Percentiles rank a stretch among this genome's conserved stretches.
These are phyloP conservation scores for Sapayoa aenigma DNA, from an alignment of 2,113 vertebrate genomes.

Conservation along the genomic window DNA sequence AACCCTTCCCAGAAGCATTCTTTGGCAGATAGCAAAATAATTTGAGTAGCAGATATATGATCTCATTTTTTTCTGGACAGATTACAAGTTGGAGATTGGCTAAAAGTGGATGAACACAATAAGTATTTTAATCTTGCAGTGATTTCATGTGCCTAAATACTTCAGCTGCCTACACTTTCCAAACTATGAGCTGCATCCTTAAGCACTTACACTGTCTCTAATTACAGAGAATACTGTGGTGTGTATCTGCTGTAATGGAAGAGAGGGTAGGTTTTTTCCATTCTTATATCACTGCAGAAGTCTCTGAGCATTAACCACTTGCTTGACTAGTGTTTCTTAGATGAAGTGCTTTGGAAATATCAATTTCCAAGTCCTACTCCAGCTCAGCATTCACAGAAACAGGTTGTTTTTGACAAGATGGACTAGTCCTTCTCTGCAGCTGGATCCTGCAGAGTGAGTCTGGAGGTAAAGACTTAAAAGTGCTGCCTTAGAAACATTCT, in stretches of 20 bases:
- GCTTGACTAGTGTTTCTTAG: conserved; percentile 4
- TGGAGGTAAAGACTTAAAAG: background rate
- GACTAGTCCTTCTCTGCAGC: background rate
- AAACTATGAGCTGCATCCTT: conserved; percentile 27
- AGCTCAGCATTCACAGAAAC: background rate
- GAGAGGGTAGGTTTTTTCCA: conserved; percentile 35
- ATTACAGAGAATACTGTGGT: background rate
- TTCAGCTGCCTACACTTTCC: conserved; percentile 44
- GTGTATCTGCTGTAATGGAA: conserved; percentile 12
- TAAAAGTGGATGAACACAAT: conserved; percentile 44
- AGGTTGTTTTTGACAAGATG: background rate
- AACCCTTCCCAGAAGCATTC: conserved; percentile 62
- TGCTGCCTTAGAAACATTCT: background rate
- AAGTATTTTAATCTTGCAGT: conserved; percentile 59
- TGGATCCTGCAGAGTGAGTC: background rate
- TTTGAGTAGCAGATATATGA: conserved; percentile 69
- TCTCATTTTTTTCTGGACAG: conserved; percentile 67
- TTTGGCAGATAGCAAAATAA: conserved; percentile 70
- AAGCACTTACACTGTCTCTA: conserved; percentile 19
- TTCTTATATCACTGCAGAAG: background rate
- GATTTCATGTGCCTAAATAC: conserved; percentile 56
- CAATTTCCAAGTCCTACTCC: background rate
- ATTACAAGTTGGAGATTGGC: conserved; percentile 62
- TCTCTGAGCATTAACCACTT: conserved; percentile 25
- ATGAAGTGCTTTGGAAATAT: conserved; percentile 20